Conservation (phyloP, 2,888 invertebrate species). For the Ennomos quercinarius region DNA sequence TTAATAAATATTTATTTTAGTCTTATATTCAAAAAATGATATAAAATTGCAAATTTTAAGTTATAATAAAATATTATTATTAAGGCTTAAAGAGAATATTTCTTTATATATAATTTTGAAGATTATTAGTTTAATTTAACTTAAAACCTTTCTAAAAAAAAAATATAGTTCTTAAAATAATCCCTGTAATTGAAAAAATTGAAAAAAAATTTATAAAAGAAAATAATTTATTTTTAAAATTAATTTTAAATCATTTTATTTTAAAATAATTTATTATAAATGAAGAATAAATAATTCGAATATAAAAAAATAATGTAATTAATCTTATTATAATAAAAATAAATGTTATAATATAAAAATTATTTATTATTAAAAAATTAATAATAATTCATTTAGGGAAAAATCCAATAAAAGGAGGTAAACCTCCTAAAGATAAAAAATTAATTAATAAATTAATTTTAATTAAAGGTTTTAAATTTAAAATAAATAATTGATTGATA, state of each 20-base stretch:
- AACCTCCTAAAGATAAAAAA: slow-evolving; percentile 84
- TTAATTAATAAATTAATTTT: slow-evolving; percentile 83
- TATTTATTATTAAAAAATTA: slow-evolving; percentile 76
- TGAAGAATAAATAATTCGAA: slow-evolving; percentile 79
- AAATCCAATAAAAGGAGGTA: slow-evolving; percentile 87
- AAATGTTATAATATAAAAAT: slow-evolving; percentile 69
- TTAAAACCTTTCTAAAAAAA: slow-evolving; percentile 80
- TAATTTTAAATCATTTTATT: slow-evolving; percentile 75
- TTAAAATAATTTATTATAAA: slow-evolving; percentile 78
- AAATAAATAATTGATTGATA: slow-evolving; percentile 81
- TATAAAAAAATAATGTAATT: slow-evolving; percentile 84
- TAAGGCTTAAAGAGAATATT: slow-evolving; percentile 85
- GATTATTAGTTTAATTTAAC: slow-evolving; percentile 87
- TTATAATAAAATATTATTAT: slow-evolving; percentile 57
- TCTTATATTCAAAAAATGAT: slow-evolving; percentile 83
- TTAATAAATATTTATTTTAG: slow-evolving; percentile 63
- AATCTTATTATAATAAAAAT: slow-evolving; percentile 81
- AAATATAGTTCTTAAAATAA: slow-evolving; percentile 69
- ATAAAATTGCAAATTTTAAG: slow-evolving; percentile 88
- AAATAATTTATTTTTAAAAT: slow-evolving; percentile 64
- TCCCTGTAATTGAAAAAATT: slow-evolving; percentile 57
- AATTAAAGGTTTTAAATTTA: slow-evolving; percentile 65
- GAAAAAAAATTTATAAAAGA: slow-evolving; percentile 56
- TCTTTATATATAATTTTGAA: slow-evolving; percentile 87
- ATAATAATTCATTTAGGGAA: slow-evolving; percentile 86